Conservation (phyloP, 1,140 invertebrate species). For the Panagrolaimus sp. region DNA sequence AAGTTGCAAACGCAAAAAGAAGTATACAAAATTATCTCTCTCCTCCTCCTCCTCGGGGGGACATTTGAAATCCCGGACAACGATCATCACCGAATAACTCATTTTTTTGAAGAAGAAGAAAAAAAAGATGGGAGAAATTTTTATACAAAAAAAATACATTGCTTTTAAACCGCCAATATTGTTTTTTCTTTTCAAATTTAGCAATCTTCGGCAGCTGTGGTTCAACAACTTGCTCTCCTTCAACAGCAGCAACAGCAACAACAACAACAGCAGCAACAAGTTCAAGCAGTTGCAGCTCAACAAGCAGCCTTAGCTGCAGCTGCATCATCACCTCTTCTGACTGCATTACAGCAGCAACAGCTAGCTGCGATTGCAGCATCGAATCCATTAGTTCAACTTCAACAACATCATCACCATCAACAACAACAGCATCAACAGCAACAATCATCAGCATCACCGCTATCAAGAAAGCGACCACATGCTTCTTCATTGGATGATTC, state of each 20-base stretch:
- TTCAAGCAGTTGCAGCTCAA: constrained; percentile 14
- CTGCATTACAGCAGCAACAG: constrained; percentile 18
- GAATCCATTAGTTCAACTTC: background rate
- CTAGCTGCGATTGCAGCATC: constrained; percentile 21
- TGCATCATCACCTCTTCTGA: constrained; percentile 16
- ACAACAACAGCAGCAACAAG: constrained; percentile 30
- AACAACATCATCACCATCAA: background rate
- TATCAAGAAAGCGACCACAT: background rate
- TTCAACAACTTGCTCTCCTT: constrained; percentile 35
- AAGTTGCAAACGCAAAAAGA: too few species aligned
- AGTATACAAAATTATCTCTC: too few species aligned
- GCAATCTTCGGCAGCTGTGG: constrained; percentile 28
- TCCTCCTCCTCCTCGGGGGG: too few species aligned
- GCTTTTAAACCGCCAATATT: too few species aligned
- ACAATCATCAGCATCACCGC: background rate
- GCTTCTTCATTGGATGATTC: background rate
- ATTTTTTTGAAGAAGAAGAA: too few species aligned
- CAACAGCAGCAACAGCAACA: constrained; percentile 8
- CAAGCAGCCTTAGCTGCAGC: constrained; percentile 24
- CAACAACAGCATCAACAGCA: background rate
- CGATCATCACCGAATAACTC: too few species aligned
- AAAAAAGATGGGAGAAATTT: too few species aligned
- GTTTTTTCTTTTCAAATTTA: constrained; percentile 1
- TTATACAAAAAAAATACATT: too few species aligned
- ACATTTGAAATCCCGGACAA: too few species aligned